These are phyloP conservation scores for Megalopta genalis DNA, from an alignment of 1,140 invertebrate species.

Conservation along the genomic window DNA sequence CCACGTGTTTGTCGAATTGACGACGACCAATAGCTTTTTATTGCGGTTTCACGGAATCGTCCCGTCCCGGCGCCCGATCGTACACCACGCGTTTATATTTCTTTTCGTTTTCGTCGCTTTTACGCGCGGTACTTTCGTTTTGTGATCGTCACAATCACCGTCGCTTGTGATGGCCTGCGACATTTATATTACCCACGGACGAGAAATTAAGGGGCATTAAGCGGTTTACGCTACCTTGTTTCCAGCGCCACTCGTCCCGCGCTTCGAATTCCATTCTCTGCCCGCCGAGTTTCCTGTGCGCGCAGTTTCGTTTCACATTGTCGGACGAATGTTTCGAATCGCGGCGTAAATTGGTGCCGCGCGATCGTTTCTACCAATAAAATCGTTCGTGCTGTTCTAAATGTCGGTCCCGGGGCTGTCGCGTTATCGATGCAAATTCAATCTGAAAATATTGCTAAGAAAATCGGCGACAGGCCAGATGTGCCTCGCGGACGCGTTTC, in stretches of 20 bases:
- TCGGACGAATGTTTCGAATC: too few relatives aligned
- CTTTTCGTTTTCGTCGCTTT: constrained; percentile 22
- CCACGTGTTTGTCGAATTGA: constrained; percentile 59
- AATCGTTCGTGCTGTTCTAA: too few relatives aligned
- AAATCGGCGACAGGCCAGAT: too few relatives aligned
- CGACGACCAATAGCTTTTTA: constrained; percentile 66
- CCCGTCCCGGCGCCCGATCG: background rate
- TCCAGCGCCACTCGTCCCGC: background rate
- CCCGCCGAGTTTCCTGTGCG: too few relatives aligned
- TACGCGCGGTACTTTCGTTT: background rate
- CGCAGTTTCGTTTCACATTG: too few relatives aligned
- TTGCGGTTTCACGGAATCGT: constrained; percentile 50
- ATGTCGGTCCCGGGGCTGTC: too few relatives aligned
- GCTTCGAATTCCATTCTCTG: background rate
- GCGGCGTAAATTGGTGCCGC: too few relatives aligned
- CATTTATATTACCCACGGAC: background rate
- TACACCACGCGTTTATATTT: constrained; percentile 12
- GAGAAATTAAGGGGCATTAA: constrained; percentile 3
- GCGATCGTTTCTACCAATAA: too few relatives aligned
- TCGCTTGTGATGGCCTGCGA: background rate
- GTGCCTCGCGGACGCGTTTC: too few relatives aligned
- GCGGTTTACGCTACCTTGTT: background rate
- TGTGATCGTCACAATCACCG: background rate
- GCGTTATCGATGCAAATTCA: too few relatives aligned
- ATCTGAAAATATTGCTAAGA: too few relatives aligned